These are phyloP conservation scores for Morone chrysops DNA, from an alignment of 2,113 vertebrate genomes.

Conservation along the genomic window DNA sequence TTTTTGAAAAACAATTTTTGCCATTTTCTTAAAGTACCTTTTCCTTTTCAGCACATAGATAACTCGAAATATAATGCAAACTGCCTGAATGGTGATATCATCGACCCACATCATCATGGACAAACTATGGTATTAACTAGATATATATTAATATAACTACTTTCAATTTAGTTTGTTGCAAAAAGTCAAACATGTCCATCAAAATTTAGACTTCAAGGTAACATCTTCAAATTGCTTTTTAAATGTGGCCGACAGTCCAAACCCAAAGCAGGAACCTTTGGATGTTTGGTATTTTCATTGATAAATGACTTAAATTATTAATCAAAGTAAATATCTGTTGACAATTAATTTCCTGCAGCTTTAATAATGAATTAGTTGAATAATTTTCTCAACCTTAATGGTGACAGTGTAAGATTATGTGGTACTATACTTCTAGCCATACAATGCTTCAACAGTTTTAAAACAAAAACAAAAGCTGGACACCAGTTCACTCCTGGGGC, in stretches of 20 bases:
- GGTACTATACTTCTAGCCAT: neutral
- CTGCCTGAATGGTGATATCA: neutral
- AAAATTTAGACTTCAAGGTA: neutral
- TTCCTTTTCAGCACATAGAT: neutral
- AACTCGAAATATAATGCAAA: neutral
- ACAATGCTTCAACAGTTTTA: neutral
- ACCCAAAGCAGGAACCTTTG: neutral
- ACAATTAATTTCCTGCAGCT: neutral
- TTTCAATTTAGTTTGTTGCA: neutral
- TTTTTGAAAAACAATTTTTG: neutral
- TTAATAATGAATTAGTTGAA: neutral
- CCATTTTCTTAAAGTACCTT: neutral
- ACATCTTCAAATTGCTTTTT: neutral
- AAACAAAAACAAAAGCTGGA: neutral
- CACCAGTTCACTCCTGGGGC: neutral
- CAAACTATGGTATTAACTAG: neutral
- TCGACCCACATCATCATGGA: neutral
- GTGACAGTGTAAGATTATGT: neutral
- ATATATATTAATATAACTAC: neutral
- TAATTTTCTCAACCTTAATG: neutral
- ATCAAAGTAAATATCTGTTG: neutral
- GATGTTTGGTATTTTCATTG: neutral
- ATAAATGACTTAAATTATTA: neutral
- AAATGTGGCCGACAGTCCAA: neutral
- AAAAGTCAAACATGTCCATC: neutral